Evolutionary conservation across 2,113 vertebrate species (phyloP).

Genomic region (Corapipo altera): DNA sequence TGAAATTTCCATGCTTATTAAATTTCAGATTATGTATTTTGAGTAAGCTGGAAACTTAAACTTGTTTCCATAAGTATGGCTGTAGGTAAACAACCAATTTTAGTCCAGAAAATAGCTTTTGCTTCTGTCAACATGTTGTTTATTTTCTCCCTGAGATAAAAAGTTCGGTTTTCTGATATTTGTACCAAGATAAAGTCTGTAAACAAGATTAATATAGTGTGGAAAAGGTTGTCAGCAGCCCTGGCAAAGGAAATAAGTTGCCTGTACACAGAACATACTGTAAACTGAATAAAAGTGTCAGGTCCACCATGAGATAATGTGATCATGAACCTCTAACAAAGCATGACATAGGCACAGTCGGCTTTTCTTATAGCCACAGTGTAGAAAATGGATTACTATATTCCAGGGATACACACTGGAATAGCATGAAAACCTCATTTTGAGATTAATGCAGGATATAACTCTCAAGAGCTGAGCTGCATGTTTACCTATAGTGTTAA

Average conservation of each 20-base stretch:
- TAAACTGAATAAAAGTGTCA: conserved; percentile 99
- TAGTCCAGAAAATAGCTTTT: conserved; percentile 85
- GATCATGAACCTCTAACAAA: conserved; percentile 97
- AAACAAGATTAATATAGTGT: conserved; percentile 99
- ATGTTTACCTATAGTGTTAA: conserved; percentile 43
- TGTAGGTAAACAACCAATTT: conserved; percentile 86
- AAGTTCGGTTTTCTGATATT: conserved; percentile 91
- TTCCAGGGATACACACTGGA: conserved; percentile 79
- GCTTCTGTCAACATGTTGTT: conserved; percentile 86
- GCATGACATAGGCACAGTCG: conserved; percentile 89
- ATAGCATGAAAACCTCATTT: conserved; percentile 80
- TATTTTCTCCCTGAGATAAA: conserved; percentile 85
- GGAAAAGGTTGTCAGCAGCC: conserved; percentile 97
- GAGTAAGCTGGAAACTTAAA: conserved; percentile 67
- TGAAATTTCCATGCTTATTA: conserved; percentile 76
- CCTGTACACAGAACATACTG: conserved; percentile 88
- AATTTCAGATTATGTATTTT: conserved; percentile 78
- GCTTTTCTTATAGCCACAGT: conserved; percentile 84
- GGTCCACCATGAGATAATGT: conserved; percentile 95
- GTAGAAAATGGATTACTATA: conserved; percentile 96
- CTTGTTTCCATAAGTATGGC: conserved; percentile 76
- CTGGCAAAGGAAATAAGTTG: conserved; percentile 91
- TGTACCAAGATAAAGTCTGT: conserved; percentile 95
- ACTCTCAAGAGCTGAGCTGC: conserved; percentile 61
- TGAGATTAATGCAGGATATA: conserved; percentile 74